Conservation (phyloP, 2,888 invertebrate species). For the Cenopis cana region DNA sequence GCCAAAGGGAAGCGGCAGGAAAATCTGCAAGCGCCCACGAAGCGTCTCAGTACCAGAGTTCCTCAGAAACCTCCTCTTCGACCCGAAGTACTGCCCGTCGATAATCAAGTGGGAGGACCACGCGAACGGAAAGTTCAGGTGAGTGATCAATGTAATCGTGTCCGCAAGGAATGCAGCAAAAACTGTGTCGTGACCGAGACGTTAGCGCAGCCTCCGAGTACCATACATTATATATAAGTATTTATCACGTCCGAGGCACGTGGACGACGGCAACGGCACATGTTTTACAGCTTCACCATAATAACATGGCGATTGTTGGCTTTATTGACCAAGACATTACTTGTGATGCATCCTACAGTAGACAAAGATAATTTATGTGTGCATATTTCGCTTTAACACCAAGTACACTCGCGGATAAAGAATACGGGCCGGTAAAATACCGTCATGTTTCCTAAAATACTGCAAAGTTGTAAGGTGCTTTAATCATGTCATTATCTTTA, state of each 20-base stretch:
- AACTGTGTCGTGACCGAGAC: constrained; percentile 61
- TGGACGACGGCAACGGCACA: constrained; percentile 67
- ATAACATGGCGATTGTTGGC: constrained; percentile 28
- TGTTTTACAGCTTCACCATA: constrained; percentile 52
- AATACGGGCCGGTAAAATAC: no score
- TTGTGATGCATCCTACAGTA: neutral
- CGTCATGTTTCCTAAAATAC: no score
- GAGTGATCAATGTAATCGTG: constrained; percentile 53
- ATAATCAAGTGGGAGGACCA: constrained; percentile 96
- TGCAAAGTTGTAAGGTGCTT: no score
- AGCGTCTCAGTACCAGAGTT: constrained; percentile 92
- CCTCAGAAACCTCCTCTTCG: constrained; percentile 91
- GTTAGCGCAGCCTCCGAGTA: constrained; percentile 57
- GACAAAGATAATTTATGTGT: no score
- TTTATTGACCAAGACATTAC: constrained; percentile 32
- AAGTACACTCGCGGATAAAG: no score
- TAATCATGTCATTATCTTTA: no score
- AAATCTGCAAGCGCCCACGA: constrained; percentile 74
- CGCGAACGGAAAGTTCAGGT: constrained; percentile 91
- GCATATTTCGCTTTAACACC: no score
- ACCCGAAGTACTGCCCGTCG: constrained; percentile 90
- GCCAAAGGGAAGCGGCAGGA: constrained; percentile 81
- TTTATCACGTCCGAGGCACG: constrained; percentile 71
- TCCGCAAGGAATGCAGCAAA: constrained; percentile 51
- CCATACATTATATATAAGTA: constrained; percentile 64